Percentiles rank a stretch among this genome's conserved stretches.
These are phyloP conservation scores for Chionoecetes opilio DNA, from an alignment of 1,140 invertebrate genomes.

Conservation along the genomic window DNA sequence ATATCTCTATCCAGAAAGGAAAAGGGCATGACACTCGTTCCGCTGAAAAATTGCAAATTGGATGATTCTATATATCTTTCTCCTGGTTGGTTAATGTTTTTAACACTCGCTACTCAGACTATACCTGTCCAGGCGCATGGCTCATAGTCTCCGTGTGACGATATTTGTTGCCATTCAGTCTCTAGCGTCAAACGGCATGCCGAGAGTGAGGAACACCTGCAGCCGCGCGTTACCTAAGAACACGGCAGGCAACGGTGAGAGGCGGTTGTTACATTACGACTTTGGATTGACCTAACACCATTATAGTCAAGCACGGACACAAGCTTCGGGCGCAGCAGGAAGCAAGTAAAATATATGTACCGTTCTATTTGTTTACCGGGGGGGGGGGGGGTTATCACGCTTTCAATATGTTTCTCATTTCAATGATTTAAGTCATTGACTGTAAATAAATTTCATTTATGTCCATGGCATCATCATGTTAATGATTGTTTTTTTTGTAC, in stretches of 20 bases:
- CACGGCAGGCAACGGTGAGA: not conserved
- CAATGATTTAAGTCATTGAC: not conserved
- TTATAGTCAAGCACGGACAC: conserved; percentile 27
- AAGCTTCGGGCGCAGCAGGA: not conserved
- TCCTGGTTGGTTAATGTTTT: not conserved
- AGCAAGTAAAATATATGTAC: not conserved
- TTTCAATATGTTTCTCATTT: not conserved
- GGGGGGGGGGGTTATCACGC: too few species aligned
- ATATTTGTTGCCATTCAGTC: not conserved
- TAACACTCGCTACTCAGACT: not conserved
- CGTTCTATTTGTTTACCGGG: not conserved
- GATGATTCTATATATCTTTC: not conserved
- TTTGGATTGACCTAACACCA: conserved; percentile 4
- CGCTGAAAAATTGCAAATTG: not conserved
- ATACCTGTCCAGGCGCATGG: not conserved
- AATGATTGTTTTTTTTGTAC: too few species aligned
- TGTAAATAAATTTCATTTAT: not conserved
- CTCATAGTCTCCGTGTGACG: not conserved
- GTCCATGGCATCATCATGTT: not conserved
- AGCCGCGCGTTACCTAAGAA: conserved; percentile 1
- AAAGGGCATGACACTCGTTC: not conserved
- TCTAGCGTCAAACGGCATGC: not conserved
- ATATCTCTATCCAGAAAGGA: too few species aligned
- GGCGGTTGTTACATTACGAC: not conserved
- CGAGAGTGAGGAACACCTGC: not conserved